Evolutionary conservation across 2,797 vertebrate species (phyloP), one percentile per base, ranked within the genome.

Genomic region (Microctenopoma steveboyesi): DNA sequence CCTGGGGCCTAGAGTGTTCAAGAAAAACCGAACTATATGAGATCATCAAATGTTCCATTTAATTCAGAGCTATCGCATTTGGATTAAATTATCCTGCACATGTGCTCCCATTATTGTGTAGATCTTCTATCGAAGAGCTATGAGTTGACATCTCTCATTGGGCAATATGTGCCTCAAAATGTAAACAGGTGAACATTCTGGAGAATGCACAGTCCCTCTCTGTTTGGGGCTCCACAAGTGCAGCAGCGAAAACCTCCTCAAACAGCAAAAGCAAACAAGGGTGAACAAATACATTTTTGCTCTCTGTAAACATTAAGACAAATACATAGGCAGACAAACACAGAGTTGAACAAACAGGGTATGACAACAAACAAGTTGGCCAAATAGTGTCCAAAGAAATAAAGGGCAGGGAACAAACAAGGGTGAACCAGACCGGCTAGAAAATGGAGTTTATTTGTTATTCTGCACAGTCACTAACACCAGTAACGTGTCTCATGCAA

Each of bases 321-420:
- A 91, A 86, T 61, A 83, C 39, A 73, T 72, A 77, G 13, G 64
- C 71, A 67, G 76, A 51, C 65, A 69, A 88, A 88, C 79, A 72
- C 49, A 64, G 67, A 75, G 69, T 76, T 16, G 76, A 86, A 83
- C 85, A 89, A 86, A 92, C 74, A 30, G 74, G 16, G 58, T 82
- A 79, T 83, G 83, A 87, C 86, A 91, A 87, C 80, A 87, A 89
- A 87, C 84, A 87, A 77, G 81, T 76, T 80, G 78, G 60, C 64
- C 85, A 81, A 88, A 89, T 83, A 82, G 85, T 81, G 78, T 85
- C 77, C 86, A 80, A 73, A 69, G 53, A 68, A 84, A 76, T 78
- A 81, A 88, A 87, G 62, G 83, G 55, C 70, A 74, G 49, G 25
- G 64, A 66, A 72, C 69, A 90, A 86, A 84, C 61, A 67, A 46